These are phyloP conservation scores for Saguinus imperator DNA, from an alignment of 2,113 vertebrate genomes.

Conservation along the genomic window DNA sequence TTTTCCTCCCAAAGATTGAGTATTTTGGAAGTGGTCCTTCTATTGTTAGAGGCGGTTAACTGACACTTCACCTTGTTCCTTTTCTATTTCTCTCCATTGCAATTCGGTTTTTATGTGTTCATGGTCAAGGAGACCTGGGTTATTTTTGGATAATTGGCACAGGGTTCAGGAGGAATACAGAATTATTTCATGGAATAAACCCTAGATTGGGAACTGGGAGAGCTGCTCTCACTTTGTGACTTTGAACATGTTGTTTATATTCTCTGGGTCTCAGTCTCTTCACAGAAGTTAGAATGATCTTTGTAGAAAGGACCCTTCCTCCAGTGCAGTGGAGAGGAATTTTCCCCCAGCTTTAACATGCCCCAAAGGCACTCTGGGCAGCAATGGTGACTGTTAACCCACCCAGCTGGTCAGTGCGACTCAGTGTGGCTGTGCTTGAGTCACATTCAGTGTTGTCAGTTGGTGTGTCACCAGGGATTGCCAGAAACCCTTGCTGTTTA, in stretches of 20 bases:
- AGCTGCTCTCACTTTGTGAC: background rate
- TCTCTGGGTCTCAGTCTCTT: background rate
- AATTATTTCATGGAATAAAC: background rate
- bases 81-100: background rate
- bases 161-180: background rate
- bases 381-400: background rate
- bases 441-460: conserved; percentile 49
- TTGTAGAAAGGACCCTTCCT: background rate
- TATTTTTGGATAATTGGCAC: background rate
- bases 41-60: background rate
- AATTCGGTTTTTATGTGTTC: background rate
- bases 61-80: background rate
- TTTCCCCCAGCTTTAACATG: background rate
- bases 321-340: background rate
- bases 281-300: background rate
- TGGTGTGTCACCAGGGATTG: conserved; percentile 29
- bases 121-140: background rate
- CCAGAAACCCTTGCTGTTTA: conserved; percentile 46
- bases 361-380: background rate
- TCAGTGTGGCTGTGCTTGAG: conserved; percentile 6
- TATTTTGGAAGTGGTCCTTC: background rate
- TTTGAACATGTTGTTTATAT: background rate
- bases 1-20: background rate
- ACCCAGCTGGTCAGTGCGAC: background rate
- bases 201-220: background rate